Evolutionary conservation across 2,888 invertebrate genomes (phyloP), one percentile per base, ranked within the genome.

Genomic region (Eupithecia centaureata): DNA sequence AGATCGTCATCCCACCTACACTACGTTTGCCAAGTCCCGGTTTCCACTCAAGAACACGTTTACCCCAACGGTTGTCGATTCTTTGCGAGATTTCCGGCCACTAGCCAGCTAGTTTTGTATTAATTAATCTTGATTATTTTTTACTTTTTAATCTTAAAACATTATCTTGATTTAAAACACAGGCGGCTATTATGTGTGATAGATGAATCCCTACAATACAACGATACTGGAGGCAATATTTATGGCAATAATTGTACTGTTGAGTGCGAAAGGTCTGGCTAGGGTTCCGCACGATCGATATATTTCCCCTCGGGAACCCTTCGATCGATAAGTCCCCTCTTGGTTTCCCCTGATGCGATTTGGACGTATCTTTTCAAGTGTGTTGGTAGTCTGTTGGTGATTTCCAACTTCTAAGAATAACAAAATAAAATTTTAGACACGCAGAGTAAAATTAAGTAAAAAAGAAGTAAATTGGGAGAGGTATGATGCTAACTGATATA

Each of bases 301-400:
- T 75, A 81, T 81, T 80, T 79, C 79, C 82, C 80, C 75, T 63
- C 66, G 83, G 82, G 77, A 77, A 73, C 67, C 62, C 68, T 67
- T 63, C 56, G 73, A 80, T 81, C 81, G 73, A 79, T 81, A 59
- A 47, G 30, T 63, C 47, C 63, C 57, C 54, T 38, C 38, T 13
- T 33, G 13, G 42, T 33, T 63, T 47, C 42, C 57, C 63, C 47
- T 28, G n/a, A 47, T 57, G 57, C 57, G 63, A 64, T 47, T 59
- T 64, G 59, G 57, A 57, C 32, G 57, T 59, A 58, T 58, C 64
- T 51, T n/a, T 58, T 51, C 58, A 51, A 64, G 51, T 63, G 25
- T n/a, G n/a, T n/a, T n/a, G n/a, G 15, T 54, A 8, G 27, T 56
- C 30, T 56, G 54, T 56, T 30, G 22, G 22, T 47, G 54, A 56